A percentile compares a stretch with the other conserved stretches of the same genome.
Evolutionary conservation across 2,113 vertebrate genomes (phyloP).

Genomic region (Bubo bubo): DNA sequence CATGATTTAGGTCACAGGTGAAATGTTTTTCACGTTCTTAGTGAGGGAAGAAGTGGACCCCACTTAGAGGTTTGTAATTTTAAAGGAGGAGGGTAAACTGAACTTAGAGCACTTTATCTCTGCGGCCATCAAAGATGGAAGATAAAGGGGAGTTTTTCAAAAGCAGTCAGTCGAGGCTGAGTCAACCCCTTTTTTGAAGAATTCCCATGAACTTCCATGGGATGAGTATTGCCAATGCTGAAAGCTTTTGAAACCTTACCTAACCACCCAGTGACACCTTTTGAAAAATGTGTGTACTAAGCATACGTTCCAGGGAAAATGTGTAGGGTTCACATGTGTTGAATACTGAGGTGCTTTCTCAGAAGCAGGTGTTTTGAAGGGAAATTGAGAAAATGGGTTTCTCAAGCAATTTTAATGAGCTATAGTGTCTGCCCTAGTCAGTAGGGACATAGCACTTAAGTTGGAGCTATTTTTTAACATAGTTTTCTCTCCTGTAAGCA

Average conservation of each 20-base stretch:
- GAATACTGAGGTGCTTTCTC: slow-evolving; percentile 3
- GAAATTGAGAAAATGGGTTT: neutral
- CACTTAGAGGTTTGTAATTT: neutral
- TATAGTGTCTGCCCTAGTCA: neutral
- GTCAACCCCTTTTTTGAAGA: neutral
- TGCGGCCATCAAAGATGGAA: neutral
- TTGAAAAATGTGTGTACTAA: slow-evolving; percentile 49
- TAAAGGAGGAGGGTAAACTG: neutral
- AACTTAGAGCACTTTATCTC: slow-evolving; percentile 19
- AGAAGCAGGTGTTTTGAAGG: slow-evolving; percentile 20
- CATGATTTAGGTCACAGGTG: neutral
- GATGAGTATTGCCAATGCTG: neutral
- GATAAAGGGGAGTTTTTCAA: slow-evolving; percentile 39
- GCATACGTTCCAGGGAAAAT: slow-evolving; percentile 33
- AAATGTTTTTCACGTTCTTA: neutral
- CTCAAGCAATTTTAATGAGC: neutral
- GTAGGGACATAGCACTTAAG: neutral
- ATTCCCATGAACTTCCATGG: slow-evolving; percentile 33
- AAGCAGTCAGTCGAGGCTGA: slow-evolving; percentile 19
- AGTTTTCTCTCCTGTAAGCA: neutral
- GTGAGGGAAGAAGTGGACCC: neutral
- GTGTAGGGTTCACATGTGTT: neutral
- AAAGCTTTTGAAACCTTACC: slow-evolving; percentile 60
- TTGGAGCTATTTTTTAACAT: neutral
- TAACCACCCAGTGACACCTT: slow-evolving; percentile 18